A percentile compares a stretch with the other conserved stretches of the same genome.
phyloP scores from a whole-genome alignment of 1,140 invertebrate genomes.

The Dryas iulia region DNA sequence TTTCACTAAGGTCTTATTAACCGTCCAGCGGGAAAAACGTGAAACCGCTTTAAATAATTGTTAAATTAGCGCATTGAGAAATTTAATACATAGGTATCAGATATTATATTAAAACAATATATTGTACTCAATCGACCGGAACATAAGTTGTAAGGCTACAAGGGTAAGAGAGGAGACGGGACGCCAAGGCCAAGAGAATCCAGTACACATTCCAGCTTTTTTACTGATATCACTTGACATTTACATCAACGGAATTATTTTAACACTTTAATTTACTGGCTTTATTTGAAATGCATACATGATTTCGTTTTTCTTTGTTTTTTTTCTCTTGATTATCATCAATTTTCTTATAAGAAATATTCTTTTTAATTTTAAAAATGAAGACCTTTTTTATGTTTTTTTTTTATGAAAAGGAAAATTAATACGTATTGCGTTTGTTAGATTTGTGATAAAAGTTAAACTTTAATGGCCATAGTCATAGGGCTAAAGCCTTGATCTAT shows the following conservation, averaged over 20 bases:
- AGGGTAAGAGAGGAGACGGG: conserved; percentile 14
- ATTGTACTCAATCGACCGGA: conserved; percentile 1
- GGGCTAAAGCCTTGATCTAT: conserved; percentile 18
- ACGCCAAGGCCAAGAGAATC: conserved; percentile 9
- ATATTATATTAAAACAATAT: not conserved
- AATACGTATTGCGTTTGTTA: not conserved
- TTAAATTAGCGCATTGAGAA: not conserved
- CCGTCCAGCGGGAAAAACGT: not conserved
- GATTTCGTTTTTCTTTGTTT: no score
- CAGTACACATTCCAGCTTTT: not conserved
- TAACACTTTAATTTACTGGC: not conserved
- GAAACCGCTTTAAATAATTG: not conserved
- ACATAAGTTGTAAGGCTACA: not conserved
- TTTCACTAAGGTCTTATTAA: no score
- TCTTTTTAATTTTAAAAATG: not conserved
- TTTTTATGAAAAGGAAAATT: not conserved
- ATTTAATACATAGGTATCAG: no score
- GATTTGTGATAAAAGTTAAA: conserved; percentile 5
- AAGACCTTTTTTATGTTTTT: not conserved
- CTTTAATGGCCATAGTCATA: not conserved
- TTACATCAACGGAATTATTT: not conserved
- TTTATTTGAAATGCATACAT: not conserved
- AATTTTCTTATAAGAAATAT: not conserved
- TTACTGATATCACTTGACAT: not conserved
- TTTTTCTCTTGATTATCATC: not conserved